Base-by-base conservation (phyloP, 2,888 invertebrate species). In the Trisateles emortualis region DNA sequence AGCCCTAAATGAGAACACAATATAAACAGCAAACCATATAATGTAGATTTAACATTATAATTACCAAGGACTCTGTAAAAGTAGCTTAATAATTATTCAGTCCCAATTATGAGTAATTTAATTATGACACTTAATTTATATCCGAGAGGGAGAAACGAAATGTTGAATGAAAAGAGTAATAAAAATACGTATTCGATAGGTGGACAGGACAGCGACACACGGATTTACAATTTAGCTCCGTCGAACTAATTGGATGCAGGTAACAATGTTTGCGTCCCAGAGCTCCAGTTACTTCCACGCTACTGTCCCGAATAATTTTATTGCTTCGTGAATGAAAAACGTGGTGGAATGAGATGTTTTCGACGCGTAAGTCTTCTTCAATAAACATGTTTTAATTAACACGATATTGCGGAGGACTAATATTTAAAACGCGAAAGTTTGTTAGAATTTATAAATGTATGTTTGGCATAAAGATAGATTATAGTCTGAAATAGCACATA, bases 171-270 rank as follows among this genome's bases (percentile, higher is more conserved):
- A 39, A 13, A 32, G 9, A 22, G 30, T 8, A 6, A 6, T 5
- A 32, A 14, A 8, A 13, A 3, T 17, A 9, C 1, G 22, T 39
- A n/a, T n/a, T 40, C 16, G 30, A 39, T 47, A 39, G 10, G 39
- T n/a, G 13, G 38, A 39, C 22, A 22, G 22, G n/a, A 22, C 29
- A 38, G 26, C 8, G 56, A 67, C 72, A 66, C 72, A 70, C 64
- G 74, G 79, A 83, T 83, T 83, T 76, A 80, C 80, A 82, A 81
- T 83, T 79, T 79, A 81, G 78, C 78, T 71, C 60, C 72, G 66
- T 48, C 74, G 72, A 71, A 67, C 81, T 87, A 87, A 86, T 86
- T 87, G 84, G 82, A 82, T 79, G 73, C 80, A 77, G 79, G 81
- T 83, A 83, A 83, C 83, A 79, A 72, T 81, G 82, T 86, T 68